Conservation (phyloP, 1,140 invertebrate species). For the Carposina sasakii region DNA sequence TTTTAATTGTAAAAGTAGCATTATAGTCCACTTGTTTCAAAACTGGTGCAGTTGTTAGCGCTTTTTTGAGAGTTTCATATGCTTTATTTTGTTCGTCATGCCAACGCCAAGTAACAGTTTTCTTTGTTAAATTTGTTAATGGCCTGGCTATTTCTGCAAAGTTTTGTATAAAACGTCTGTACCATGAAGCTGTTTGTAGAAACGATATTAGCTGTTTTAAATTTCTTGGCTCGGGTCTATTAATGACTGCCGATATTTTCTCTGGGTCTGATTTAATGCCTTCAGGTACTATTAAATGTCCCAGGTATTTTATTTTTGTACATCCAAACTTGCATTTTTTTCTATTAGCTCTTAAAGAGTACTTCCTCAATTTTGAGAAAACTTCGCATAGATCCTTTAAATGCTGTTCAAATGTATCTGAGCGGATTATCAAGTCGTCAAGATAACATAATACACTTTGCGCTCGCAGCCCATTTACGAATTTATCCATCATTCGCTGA, state of each 20-base stretch:
- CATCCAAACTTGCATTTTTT: neutral
- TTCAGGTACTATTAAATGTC: slow-evolving; percentile 23
- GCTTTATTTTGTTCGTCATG: slow-evolving; percentile 11
- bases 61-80: slow-evolving; percentile 14
- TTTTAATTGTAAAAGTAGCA: slow-evolving; percentile 10
- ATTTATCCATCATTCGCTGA: too few relatives aligned
- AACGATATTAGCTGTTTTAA: slow-evolving; percentile 28
- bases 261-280: slow-evolving; percentile 34
- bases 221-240: slow-evolving; percentile 20
- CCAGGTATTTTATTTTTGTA: neutral
- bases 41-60: slow-evolving; percentile 18
- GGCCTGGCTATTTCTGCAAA: slow-evolving; percentile 42
- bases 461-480: too few relatives aligned
- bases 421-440: neutral
- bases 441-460: too few relatives aligned
- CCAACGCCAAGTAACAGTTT: slow-evolving; percentile 28
- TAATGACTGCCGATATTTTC: slow-evolving; percentile 35
- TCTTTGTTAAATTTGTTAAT: slow-evolving; percentile 37
- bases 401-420: neutral
- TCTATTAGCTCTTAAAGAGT: neutral
- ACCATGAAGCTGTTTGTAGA: slow-evolving; percentile 35
- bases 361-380: neutral
- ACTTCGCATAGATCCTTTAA: neutral
- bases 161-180: slow-evolving; percentile 42
- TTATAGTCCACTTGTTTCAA: slow-evolving; percentile 22